Percentiles rank a stretch among this genome's conserved stretches.
These are phyloP conservation scores for Pithecia hirsuta DNA, from an alignment of 2,797 vertebrate species.

Conservation along the genomic window DNA sequence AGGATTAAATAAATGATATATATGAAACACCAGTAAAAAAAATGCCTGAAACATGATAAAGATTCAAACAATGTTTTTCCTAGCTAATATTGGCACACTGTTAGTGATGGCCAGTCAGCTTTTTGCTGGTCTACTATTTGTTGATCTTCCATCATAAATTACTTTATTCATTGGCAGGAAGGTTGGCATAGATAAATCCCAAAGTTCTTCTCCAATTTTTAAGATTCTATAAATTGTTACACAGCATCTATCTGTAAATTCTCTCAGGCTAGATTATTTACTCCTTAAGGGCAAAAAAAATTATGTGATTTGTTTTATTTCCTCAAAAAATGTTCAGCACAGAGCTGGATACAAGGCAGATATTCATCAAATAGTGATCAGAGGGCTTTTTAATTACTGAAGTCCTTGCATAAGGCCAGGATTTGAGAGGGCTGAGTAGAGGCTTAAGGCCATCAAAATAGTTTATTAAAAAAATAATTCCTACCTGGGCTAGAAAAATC, in stretches of 20 bases:
- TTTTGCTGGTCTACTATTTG: neutral
- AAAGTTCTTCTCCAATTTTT: neutral
- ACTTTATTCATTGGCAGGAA: neutral
- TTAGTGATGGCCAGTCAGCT: neutral
- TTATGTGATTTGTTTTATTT: neutral
- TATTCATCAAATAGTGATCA: neutral
- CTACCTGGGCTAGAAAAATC: neutral
- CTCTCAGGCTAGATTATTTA: neutral
- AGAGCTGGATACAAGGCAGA: neutral
- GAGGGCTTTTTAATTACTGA: neutral
- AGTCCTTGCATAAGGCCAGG: neutral
- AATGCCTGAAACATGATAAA: neutral
- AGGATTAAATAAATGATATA: neutral
- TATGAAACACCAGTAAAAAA: neutral
- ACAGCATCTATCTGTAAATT: neutral
- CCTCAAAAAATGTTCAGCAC: neutral
- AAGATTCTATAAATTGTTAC: neutral
- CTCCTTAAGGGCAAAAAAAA: neutral
- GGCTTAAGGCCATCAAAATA: neutral
- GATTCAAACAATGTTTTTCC: neutral
- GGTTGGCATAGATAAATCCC: neutral
- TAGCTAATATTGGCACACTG: neutral
- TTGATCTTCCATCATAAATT: neutral
- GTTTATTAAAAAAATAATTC: neutral
- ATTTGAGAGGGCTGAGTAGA: neutral